phyloP scores from a whole-genome alignment of 1,140 invertebrate species.

The Andricus grossulariae region DNA sequence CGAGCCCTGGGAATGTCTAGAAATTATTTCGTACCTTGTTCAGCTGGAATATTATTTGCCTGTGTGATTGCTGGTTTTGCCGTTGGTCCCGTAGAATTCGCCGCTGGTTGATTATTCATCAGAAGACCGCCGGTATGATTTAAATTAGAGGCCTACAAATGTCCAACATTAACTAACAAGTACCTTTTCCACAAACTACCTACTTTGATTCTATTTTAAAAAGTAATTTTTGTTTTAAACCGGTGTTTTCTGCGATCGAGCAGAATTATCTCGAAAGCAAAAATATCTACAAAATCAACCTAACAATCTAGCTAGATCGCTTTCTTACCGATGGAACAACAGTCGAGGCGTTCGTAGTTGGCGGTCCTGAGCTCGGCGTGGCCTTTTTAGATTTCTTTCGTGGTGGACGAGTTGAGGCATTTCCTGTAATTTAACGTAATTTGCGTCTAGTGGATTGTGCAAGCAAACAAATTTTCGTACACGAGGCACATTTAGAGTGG shows the following conservation, averaged over 20 bases:
- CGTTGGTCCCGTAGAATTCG: slow-evolving; percentile 67
- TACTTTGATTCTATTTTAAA: background rate
- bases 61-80: slow-evolving; percentile 67
- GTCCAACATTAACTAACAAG: background rate
- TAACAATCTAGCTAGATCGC: slow-evolving; percentile 26
- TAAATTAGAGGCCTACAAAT: slow-evolving; percentile 66
- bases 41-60: slow-evolving; percentile 67
- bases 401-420: slow-evolving; percentile 68
- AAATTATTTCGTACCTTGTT: slow-evolving; percentile 67
- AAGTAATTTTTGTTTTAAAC: background rate
- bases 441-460: slow-evolving; percentile 61
- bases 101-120: slow-evolving; percentile 70
- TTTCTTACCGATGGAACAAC: slow-evolving; percentile 69
- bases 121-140: slow-evolving; percentile 72
- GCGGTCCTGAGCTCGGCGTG: slow-evolving; percentile 54
- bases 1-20: slow-evolving; percentile 29
- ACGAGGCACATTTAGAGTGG: slow-evolving; percentile 47
- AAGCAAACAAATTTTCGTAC: slow-evolving; percentile 46
- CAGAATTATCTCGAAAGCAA: no score
- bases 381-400: slow-evolving; percentile 72
- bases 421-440: slow-evolving; percentile 71
- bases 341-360: slow-evolving; percentile 50
- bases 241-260: no score
- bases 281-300: background rate
- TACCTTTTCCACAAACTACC: background rate